Base-by-base conservation (phyloP, 2,888 invertebrate genomes). In the Branchipolynoe longqiensis region DNA sequence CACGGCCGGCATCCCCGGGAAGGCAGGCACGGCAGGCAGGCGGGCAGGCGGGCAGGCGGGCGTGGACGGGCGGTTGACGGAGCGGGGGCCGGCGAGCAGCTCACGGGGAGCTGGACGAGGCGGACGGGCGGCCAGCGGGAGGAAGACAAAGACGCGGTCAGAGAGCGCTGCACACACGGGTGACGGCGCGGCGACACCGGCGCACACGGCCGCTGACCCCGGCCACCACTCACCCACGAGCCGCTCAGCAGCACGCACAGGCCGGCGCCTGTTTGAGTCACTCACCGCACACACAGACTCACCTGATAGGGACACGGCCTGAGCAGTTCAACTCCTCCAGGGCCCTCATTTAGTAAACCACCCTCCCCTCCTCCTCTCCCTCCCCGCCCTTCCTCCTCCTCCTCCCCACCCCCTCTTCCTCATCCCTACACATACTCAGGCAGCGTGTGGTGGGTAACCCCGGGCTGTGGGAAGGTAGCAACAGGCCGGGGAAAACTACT, bases 21-120 rank as follows among this genome's bases (percentile, higher is more conserved):
- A 31, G 62, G 28, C 25, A 56, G 56, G 56, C 56, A 56, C 56
- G 56, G 56, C 56, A 25, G 25, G 25, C 22, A 22, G 31, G 62
- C 28, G 28, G 62, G 62, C 31, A 18, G 62, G 62, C 62, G 18
- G 62, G 28, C 28, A 4, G 14, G 14, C 31, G 2, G 62, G 62
- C 6, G 62, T 25, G 48, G 62, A 31, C 62, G 31, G 28, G 28
- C n/a, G 62, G 62, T 14, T 31, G 31, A 28, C 62, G 62, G 62
- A 14, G 3, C 62, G 62, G 58, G n/a, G 58, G 58, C n/a, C n/a
- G 3, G 62, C 18, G 62, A 62, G 31, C 62, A 28, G 62, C 62
- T 62, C 62, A 28, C 31, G 62, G 62, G 12, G 62, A 31, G 62
- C 31, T n/a, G n/a, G n/a, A n/a, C n/a, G n/a, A n/a, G n/a, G n/a